Conservation (phyloP, 2,888 invertebrate species). For the Patella depressa region DNA sequence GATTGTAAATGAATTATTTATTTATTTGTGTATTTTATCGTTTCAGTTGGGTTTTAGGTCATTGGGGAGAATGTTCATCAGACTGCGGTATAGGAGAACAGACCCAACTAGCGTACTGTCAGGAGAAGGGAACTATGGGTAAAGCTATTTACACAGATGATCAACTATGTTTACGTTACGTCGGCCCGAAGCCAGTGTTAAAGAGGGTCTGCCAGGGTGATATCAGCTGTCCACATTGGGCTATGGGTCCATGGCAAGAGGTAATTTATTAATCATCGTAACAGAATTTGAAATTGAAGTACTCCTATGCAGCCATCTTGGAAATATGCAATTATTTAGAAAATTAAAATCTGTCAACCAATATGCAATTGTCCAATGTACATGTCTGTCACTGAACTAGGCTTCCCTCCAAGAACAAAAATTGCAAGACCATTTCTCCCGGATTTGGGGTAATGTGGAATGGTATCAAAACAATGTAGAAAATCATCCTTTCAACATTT, state of each 20-base stretch:
- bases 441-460: too few species aligned
- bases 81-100: constrained; percentile 95
- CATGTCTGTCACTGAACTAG: too few species aligned
- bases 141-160: constrained; percentile 41
- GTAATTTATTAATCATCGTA: constrained; percentile 72
- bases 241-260: constrained; percentile 89
- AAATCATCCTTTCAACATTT: too few species aligned
- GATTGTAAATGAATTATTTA: constrained; percentile 5
- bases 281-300: too few species aligned
- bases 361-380: too few species aligned
- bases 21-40: neutral
- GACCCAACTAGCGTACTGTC: constrained; percentile 77
- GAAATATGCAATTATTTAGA: too few species aligned
- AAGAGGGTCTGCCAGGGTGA: constrained; percentile 49
- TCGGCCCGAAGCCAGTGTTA: constrained; percentile 44
- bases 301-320: too few species aligned
- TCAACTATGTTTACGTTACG: constrained; percentile 42
- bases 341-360: too few species aligned
- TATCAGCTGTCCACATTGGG: constrained; percentile 48
- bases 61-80: constrained; percentile 87
- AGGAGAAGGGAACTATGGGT: constrained; percentile 40
- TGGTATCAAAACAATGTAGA: too few species aligned
- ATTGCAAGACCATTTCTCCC: too few species aligned
- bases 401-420: too few species aligned
- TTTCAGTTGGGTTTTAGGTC: constrained; percentile 74